Base-by-base conservation (phyloP, 35 echinoderm and acorn worm genomes). In the Holothuria glaberrima region DNA sequence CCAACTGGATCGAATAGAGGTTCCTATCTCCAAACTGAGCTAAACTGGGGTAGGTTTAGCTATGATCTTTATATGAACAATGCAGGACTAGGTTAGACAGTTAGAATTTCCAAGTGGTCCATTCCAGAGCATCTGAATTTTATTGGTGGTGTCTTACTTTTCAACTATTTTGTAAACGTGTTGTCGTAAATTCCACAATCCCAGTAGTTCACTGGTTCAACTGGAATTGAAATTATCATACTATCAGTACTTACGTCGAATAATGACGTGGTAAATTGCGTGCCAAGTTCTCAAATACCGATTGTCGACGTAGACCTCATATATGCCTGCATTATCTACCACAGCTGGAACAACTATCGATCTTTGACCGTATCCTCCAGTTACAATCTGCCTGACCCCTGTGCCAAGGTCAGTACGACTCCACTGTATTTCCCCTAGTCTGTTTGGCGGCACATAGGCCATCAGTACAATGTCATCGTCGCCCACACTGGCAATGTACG, bases 281-380 rank as follows among this genome's bases (percentile, higher is more conserved):
- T 80, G 76, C 76, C 76, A 80, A 16, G 76, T 80, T 20, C 76
- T 33, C 28, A 58, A 29, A n/a, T 80, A 80, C 13, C 76, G 38
- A 9, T 0, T 0, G 0, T 58, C 76, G 17, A 80, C 32, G 41
- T 52, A 80, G 5, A 26, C 76, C 24, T 80, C 76, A 80, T 80
- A 80, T 38, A 80, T 80, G 0, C 76, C 76, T 17, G 76, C 50
- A 58, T 80, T 80, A 9, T 12, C n/a, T 6, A 80, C 50, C 17
- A 2, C 0, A 46, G 38, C 50, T 14, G 12, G 16, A 45, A 80
- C 32, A 52, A 14, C 52, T 12, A 80, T 4, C 12, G 44, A 80
- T 20, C 44, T 20, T 52, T 52, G 12, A 38, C 33, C 75, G 18
- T 16, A 6, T 21, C 75, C 75, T 12, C 18, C 35, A 14, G 33